Evolutionary conservation across 92 coral and sea anemone genomes (phyloP).

Genomic region (Nematostella vectensis): DNA sequence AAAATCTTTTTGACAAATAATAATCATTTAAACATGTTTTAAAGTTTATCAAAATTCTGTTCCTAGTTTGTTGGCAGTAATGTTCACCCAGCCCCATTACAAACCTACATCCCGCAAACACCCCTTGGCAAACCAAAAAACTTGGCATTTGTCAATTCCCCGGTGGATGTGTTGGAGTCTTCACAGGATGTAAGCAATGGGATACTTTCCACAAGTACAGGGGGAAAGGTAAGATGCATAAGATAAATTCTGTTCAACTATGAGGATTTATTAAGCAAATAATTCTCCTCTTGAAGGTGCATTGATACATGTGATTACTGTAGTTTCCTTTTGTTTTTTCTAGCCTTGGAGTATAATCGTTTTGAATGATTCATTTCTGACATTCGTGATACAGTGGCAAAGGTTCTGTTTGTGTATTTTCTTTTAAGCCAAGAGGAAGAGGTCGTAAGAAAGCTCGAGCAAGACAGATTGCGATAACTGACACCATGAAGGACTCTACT

Average conservation of each 20-base stretch:
- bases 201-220: not conserved
- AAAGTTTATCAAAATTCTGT: no score
- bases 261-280: no score
- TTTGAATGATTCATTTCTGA: no score
- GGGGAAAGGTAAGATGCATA: constrained; percentile 8
- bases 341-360: no score
- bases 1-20: no score
- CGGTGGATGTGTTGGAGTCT: constrained; percentile 21
- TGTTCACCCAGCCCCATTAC: constrained; percentile 51
- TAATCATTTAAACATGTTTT: no score
- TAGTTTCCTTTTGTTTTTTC: no score
- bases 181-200: constrained; percentile 27
- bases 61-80: constrained; percentile 52
- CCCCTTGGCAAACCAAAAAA: constrained; percentile 11
- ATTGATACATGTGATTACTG: no score
- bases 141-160: constrained; percentile 1
- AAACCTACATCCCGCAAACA: constrained; percentile 31
- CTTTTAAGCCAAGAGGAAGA: no score
- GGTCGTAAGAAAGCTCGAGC: constrained; percentile 7
- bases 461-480: constrained; percentile 32
- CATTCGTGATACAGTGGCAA: no score
- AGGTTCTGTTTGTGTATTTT: no score
- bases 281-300: no score
- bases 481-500: constrained; percentile 10
- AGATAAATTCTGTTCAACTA: not conserved